Evolutionary conservation across 1,140 invertebrate genomes (phyloP).

Genomic region (Oncopeltus fasciatus): DNA sequence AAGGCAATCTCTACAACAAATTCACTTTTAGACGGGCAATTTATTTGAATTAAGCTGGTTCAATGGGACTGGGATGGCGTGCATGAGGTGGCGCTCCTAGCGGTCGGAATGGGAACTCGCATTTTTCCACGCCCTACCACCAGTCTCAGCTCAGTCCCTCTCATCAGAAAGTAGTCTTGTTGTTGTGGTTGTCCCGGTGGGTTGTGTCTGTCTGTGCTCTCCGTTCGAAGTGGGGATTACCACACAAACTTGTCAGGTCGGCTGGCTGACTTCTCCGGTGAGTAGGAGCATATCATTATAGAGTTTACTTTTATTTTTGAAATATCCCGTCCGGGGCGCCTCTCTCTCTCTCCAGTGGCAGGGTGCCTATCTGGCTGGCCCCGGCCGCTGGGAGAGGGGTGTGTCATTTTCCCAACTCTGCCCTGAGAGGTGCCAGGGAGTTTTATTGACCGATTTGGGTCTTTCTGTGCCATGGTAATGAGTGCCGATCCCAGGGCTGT

Average conservation of each 20-base stretch:
- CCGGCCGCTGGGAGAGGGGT: neutral
- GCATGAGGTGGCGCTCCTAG: neutral
- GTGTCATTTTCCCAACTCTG: neutral
- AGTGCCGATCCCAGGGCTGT: too few species aligned
- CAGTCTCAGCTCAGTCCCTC: neutral
- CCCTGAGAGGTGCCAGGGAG: neutral
- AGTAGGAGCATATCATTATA: neutral
- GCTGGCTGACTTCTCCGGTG: neutral
- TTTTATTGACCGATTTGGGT: neutral
- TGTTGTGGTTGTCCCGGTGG: neutral
- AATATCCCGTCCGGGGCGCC: too few species aligned
- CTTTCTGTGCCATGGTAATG: too few species aligned
- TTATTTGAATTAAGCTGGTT: neutral
- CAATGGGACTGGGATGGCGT: neutral
- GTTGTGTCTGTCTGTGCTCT: neutral
- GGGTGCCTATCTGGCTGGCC: neutral
- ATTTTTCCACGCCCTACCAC: neutral
- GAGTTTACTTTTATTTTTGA: too few species aligned
- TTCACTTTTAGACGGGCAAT: too few species aligned
- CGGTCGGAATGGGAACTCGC: neutral
- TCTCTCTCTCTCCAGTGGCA: too few species aligned
- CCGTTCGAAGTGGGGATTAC: neutral
- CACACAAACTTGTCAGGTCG: neutral
- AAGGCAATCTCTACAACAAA: too few species aligned
- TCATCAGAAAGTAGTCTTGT: neutral